These are phyloP conservation scores for Asobara japonica DNA, from an alignment of 1,140 invertebrate species.

Conservation along the genomic window DNA sequence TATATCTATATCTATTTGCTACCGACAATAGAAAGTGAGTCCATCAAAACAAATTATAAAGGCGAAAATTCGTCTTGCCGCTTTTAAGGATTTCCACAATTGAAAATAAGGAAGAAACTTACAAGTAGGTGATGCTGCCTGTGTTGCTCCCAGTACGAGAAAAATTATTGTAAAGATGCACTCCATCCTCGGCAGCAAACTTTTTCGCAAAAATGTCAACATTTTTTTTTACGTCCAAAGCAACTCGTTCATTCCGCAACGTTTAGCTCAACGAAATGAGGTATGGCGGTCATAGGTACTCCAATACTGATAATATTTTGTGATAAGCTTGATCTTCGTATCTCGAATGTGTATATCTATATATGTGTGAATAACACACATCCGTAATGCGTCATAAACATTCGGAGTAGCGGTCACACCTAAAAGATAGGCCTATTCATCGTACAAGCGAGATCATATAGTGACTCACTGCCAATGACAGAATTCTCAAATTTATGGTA, in stretches of 20 bases:
- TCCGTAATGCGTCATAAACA: not conserved
- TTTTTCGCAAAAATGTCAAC: not conserved
- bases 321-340: not conserved
- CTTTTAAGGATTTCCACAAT: not conserved
- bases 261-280: not conserved
- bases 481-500: not conserved
- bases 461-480: not conserved
- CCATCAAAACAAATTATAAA: not conserved
- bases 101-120: not conserved
- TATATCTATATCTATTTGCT: no score
- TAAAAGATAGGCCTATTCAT: slow-evolving; percentile 6
- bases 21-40: no score
- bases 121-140: not conserved
- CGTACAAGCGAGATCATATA: not conserved
- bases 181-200: not conserved
- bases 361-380: not conserved
- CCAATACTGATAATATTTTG: slow-evolving; percentile 13
- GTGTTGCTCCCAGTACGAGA: not conserved
- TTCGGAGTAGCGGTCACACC: not conserved
- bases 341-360: not conserved
- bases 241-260: not conserved
- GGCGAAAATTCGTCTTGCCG: not conserved
- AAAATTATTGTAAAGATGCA: not conserved
- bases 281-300: not conserved
- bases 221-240: not conserved